These are phyloP conservation scores for Siniperca undulata DNA, from an alignment of 2,797 vertebrate species.

Conservation along the genomic window DNA sequence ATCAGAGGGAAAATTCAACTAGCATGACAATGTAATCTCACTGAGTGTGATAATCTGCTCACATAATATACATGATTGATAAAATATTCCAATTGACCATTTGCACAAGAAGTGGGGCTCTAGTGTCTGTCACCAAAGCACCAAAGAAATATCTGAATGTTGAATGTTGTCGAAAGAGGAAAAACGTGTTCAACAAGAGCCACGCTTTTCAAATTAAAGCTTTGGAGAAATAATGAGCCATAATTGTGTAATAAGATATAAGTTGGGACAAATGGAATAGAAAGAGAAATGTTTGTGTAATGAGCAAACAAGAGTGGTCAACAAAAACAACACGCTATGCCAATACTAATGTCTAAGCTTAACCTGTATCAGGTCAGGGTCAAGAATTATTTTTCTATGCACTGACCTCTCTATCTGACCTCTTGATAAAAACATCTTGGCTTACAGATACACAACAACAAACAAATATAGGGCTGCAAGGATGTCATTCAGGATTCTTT, in stretches of 20 bases:
- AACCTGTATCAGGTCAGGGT: neutral
- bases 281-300: neutral
- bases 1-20: neutral
- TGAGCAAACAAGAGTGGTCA: neutral
- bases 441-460: neutral
- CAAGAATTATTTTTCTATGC: neutral
- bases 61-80: neutral
- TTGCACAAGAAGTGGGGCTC: neutral
- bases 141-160: slow-evolving; percentile 10
- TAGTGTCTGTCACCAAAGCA: slow-evolving; percentile 1
- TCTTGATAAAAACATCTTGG: neutral
- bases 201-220: neutral
- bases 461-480: neutral
- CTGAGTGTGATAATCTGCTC: neutral
- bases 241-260: neutral
- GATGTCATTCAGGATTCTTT: neutral
- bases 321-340: neutral
- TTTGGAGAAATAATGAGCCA: slow-evolving; percentile 15
- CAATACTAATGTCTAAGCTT: neutral
- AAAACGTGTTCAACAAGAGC: slow-evolving; percentile 1
- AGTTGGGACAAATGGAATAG: neutral
- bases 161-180: neutral
- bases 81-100: neutral
- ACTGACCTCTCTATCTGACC: neutral
- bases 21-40: neutral